Percentiles rank a stretch among this genome's conserved stretches.
Evolutionary conservation across 2,888 invertebrate species (phyloP).

Genomic region (Chloromyia formosa): DNA sequence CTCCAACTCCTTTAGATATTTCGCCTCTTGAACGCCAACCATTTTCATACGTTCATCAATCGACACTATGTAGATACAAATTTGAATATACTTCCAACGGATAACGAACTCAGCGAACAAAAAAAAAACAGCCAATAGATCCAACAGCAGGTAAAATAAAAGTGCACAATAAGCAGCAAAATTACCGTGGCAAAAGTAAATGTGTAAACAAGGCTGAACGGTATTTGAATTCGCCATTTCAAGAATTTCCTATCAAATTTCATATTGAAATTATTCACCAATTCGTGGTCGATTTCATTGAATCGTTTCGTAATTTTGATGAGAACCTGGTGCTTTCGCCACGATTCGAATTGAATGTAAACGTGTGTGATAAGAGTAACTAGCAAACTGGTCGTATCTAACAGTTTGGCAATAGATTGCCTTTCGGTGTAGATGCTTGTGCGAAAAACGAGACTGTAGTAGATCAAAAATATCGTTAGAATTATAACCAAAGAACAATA

Average conservation of each 20-base stretch:
- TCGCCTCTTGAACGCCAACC: not conserved
- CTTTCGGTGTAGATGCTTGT: constrained; percentile 6
- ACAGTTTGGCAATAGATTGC: not conserved
- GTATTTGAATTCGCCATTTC: not conserved
- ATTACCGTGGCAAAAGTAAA: not conserved
- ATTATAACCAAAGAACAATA: not conserved
- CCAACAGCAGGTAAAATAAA: not conserved
- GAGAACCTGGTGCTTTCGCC: constrained; percentile 7
- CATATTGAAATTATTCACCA: not conserved
- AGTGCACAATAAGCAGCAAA: not conserved
- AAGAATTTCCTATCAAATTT: not conserved
- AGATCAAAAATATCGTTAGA: not conserved
- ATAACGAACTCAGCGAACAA: constrained; percentile 18
- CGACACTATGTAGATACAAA: constrained; percentile 1
- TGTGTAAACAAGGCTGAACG: not conserved
- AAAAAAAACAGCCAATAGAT: constrained; percentile 17
- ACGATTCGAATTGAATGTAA: constrained; percentile 29
- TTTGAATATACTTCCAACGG: constrained; percentile 32
- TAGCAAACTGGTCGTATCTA: constrained; percentile 7
- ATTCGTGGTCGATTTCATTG: constrained; percentile 9
- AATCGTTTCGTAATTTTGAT: constrained; percentile 12
- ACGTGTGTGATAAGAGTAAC: not conserved
- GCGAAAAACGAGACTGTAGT: not conserved
- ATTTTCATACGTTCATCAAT: constrained; percentile 25
- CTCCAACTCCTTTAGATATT: constrained; percentile 30